Percentiles rank a stretch among this genome's conserved stretches.
phyloP scores from a whole-genome alignment of 2,113 vertebrate species.

The Cinclus cinclus region DNA sequence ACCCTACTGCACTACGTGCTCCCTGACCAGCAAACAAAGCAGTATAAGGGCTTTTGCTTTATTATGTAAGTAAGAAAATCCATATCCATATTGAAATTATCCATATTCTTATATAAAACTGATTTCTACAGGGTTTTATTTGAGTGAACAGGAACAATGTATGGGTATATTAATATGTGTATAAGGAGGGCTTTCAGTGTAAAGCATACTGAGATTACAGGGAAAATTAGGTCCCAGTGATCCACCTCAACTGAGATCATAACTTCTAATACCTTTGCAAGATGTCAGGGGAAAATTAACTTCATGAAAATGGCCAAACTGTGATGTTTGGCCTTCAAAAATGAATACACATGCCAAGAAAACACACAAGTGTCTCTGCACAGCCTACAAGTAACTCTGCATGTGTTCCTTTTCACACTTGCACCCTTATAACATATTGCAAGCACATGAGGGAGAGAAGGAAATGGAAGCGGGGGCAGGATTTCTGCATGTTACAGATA shows the following conservation, averaged over 20 bases:
- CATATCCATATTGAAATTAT: not conserved
- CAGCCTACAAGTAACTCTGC: not conserved
- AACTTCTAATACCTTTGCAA: not conserved
- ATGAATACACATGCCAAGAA: not conserved
- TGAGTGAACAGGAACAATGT: not conserved
- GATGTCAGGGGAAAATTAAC: not conserved
- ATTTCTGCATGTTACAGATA: not conserved
- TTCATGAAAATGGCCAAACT: not conserved
- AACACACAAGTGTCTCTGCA: not conserved
- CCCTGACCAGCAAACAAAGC: not conserved
- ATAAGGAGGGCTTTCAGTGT: not conserved
- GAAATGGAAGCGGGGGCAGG: not conserved
- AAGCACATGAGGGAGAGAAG: not conserved
- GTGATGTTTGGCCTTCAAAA: not conserved
- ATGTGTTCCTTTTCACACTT: not conserved
- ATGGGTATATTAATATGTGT: not conserved
- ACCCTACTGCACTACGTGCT: not conserved
- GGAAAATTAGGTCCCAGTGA: not conserved
- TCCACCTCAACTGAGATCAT: not conserved
- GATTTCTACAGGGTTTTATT: not conserved
- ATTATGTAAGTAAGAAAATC: not conserved
- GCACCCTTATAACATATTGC: conserved; percentile 17
- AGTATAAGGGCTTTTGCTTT: not conserved
- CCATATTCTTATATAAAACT: not conserved
- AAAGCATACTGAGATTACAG: not conserved